Base-by-base conservation (phyloP, 2,113 vertebrate species). In the Semnornis frantzii region DNA sequence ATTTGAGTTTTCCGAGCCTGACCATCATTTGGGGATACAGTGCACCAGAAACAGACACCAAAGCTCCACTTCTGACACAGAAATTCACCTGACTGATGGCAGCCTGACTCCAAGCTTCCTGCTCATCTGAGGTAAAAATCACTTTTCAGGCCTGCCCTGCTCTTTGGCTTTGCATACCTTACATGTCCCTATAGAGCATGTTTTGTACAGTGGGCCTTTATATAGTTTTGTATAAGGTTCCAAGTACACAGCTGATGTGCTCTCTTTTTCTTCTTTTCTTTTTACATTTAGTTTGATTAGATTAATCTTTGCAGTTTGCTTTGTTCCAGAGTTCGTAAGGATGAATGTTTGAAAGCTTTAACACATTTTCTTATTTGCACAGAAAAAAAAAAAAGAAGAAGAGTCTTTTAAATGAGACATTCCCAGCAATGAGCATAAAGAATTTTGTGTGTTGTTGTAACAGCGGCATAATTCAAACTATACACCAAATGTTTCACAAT, bases 41-140 rank as follows among this genome's bases (percentile, higher is more conserved):
- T 15, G 39, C 82, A 84, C 57, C 57, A 68, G 62, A 65, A 96
- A 86, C 63, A 86, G 66, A 84, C 96, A 96, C 68, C 81, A 89
- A 62, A 90, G 79, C 89, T 94, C 72, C 70, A n/a, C 52, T 95
- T 97, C 76, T 94, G 69, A 96, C 87, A 74, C 24, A 74, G 94
- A 95, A 96, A 95, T 97, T 90, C 92, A 96, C 82, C 87, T 93
- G 74, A 93, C 44, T 95, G 89, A 90, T 95, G 83, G 75, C 90
- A 96, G 85, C 9, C 21, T 44, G 65, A 77, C 91, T 66, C 68
- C 79, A 83, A 82, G 92, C 73, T 60, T 72, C 85, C 92, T 97
- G 74, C 55, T 94, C 93, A 90, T 96, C 95, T 81, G 92, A 79
- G 90, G 92, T 93, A 95, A 96, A 97, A 96, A 72, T 92, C 78